Conservation (phyloP, 1,140 invertebrate genomes). For the Pogonus chalceus region DNA sequence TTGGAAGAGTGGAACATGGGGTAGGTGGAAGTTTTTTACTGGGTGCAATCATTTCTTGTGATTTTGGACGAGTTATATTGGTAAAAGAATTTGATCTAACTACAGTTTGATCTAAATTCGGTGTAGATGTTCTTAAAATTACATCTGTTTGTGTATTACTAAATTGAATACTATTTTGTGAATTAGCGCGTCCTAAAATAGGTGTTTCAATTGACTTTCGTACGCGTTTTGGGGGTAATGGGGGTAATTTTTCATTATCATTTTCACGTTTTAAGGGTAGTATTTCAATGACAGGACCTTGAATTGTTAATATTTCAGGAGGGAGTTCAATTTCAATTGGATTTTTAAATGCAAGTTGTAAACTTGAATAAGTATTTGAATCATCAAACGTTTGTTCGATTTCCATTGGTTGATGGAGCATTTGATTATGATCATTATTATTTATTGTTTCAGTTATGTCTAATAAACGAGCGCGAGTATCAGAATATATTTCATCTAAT, state of each 20-base stretch:
- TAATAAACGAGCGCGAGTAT: constrained; percentile 42
- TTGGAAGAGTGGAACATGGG: constrained; percentile 37
- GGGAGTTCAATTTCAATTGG: constrained; percentile 45
- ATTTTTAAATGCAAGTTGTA: constrained; percentile 80
- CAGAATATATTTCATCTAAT: constrained; percentile 65
- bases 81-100: constrained; percentile 22
- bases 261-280: constrained; percentile 39
- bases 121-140: constrained; percentile 11
- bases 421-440: constrained; percentile 13
- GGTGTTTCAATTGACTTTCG: constrained; percentile 45
- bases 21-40: constrained; percentile 38
- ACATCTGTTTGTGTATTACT: constrained; percentile 17
- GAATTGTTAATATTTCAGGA: not conserved
- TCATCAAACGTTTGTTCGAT: constrained; percentile 58
- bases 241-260: constrained; percentile 55
- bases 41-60: constrained; percentile 34
- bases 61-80: constrained; percentile 30
- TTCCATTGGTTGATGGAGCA: constrained; percentile 33
- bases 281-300: constrained; percentile 36
- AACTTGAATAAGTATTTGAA: constrained; percentile 66
- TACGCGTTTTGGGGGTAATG: constrained; percentile 66
- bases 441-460: constrained; percentile 19
- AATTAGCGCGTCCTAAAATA: constrained; percentile 15
- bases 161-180: constrained; percentile 14
- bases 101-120: constrained; percentile 14